Evolutionary conservation across 2,888 invertebrate species (phyloP).

Genomic region (Ophraella communa): DNA sequence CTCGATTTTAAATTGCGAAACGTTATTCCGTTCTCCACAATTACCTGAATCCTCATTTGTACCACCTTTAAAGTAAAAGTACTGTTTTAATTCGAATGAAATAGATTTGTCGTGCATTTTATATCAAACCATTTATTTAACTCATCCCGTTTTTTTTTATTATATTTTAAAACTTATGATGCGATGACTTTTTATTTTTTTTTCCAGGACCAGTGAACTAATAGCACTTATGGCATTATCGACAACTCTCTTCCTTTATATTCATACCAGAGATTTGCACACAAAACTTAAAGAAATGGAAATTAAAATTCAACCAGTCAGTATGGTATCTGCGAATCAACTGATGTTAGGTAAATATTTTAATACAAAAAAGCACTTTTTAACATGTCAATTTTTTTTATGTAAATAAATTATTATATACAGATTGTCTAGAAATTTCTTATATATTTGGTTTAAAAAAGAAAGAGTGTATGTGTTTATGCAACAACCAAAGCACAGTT

Average conservation of each 20-base stretch:
- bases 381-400: no score
- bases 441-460: no score
- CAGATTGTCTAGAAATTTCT: no score
- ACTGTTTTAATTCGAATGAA: neutral
- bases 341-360: slow-evolving; percentile 60
- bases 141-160: neutral
- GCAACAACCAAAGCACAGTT: no score
- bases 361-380: no score
- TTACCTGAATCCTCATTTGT: neutral
- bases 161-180: no score
- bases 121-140: neutral
- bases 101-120: neutral
- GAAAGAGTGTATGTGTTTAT: no score
- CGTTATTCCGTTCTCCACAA: neutral
- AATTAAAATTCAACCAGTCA: slow-evolving; percentile 72
- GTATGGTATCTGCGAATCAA: slow-evolving; percentile 62
- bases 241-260: slow-evolving; percentile 82
- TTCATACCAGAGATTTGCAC: slow-evolving; percentile 83
- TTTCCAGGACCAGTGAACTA: slow-evolving; percentile 80
- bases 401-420: no score
- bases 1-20: neutral
- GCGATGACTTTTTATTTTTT: slow-evolving; percentile 24
- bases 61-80: neutral
- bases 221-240: slow-evolving; percentile 83
- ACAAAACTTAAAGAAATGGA: slow-evolving; percentile 83